phyloP scores from a whole-genome alignment of 2,888 invertebrate species.

The Tetrapedia diversipes region DNA sequence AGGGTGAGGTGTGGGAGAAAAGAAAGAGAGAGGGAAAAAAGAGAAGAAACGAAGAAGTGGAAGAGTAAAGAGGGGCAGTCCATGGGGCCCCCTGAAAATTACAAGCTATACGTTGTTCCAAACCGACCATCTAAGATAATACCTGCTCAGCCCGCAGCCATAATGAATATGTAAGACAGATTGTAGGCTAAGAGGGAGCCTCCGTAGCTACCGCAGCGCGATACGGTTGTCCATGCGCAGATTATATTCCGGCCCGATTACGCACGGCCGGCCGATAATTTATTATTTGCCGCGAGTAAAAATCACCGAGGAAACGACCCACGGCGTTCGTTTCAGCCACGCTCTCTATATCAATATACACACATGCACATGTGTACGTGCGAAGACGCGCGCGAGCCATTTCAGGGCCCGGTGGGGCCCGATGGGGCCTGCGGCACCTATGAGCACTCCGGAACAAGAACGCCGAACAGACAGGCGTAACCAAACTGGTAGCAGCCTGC shows the following conservation, averaged over 20 bases:
- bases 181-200: constrained; percentile 82
- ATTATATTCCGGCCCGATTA: constrained; percentile 77
- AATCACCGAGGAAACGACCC: constrained; percentile 71
- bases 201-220: constrained; percentile 81
- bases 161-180: constrained; percentile 83
- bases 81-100: constrained; percentile 80
- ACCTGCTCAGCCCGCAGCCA: constrained; percentile 82
- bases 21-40: background rate
- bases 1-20: constrained; percentile 44
- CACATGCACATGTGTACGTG: too few relatives aligned
- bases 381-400: background rate
- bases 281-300: constrained; percentile 78
- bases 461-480: too few relatives aligned
- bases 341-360: background rate
- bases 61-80: constrained; percentile 59
- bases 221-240: constrained; percentile 81
- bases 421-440: background rate
- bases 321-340: constrained; percentile 51
- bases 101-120: constrained; percentile 82
- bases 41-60: constrained; percentile 34
- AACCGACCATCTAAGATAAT: constrained; percentile 83
- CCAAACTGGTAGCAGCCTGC: too few relatives aligned
- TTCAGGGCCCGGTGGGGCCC: background rate
- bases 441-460: background rate
- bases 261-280: constrained; percentile 76